Evolutionary conservation across 2,888 invertebrate species (phyloP), one percentile per base, ranked within the genome.

Genomic region (Eilema depressum): DNA sequence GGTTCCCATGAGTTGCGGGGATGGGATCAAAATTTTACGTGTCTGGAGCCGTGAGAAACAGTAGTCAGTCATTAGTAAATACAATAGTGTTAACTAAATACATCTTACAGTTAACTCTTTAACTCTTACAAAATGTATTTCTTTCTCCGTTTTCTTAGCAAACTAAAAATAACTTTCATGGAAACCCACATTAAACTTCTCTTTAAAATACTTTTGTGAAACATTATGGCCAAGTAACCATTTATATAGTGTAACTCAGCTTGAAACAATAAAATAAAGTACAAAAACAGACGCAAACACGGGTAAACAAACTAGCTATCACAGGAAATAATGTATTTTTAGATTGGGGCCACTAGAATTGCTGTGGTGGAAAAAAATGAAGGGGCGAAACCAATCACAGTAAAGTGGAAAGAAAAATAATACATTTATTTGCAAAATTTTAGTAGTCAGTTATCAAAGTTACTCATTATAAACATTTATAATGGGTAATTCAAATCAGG

Each of bases 231-330:
- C 53, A 69, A 60, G 60, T 68, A 66, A 66, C 69, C 70, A 64
- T 71, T 75, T 72, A 78, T 74, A 75, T 75, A 76, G 63, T 62
- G 70, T 57, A 60, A 23, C 60, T 33, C 70, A 70, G 37, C 68
- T 62, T 68, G 60, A 62, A 78, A 82, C 76, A 75, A 76, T 82
- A 65, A 76, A 75, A 82, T 82, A 72, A 73, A 80, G 30, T 41
- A 73, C 62, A 75, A 80, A 82, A 80, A 76, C 70, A 82, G 72
- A 76, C 71, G 66, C 73, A 69, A 76, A 80, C 75, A 80, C 71
- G 69, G 68, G 64, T 76, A 80, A 82, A 81, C 83, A 80, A 81
- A 81, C 81, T 78, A 82, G 76, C 75, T 75, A 78, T 78, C 72
- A 74, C 59, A 64, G 69, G 69, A 25, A 72, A 71, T 76, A 80